Percentiles rank a stretch among this genome's conserved stretches.
Evolutionary conservation across 2,888 invertebrate genomes (phyloP).

Genomic region (Pinctada fucata): DNA sequence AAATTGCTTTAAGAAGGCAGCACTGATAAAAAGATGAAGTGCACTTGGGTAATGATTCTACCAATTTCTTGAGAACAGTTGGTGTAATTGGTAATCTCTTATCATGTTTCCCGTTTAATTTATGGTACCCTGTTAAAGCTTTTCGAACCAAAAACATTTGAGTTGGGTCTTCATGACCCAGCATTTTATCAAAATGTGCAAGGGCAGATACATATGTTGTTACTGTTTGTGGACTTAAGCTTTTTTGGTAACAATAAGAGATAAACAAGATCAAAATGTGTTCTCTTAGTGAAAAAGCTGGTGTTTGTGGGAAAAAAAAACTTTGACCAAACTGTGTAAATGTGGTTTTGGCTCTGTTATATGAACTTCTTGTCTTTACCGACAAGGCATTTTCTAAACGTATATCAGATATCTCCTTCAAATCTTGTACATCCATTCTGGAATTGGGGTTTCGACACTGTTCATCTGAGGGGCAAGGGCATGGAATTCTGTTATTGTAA

Average conservation of each 20-base stretch:
- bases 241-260: background rate
- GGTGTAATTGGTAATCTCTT: background rate
- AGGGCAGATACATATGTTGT: background rate
- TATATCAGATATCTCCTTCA: background rate
- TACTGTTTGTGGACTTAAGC: background rate
- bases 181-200: background rate
- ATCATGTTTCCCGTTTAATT: background rate
- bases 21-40: background rate
- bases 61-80: background rate
- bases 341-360: background rate
- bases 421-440: background rate
- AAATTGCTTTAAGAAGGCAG: no score
- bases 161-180: background rate
- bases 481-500: slow-evolving; percentile 20
- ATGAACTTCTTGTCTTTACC: background rate
- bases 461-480: slow-evolving; percentile 16
- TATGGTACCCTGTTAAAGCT: background rate
- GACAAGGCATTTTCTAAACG: background rate
- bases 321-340: background rate
- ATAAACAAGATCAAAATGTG: background rate
- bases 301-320: background rate
- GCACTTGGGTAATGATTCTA: background rate
- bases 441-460: background rate
- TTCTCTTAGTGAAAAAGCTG: background rate
- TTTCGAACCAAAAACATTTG: background rate